Conservation (phyloP, 2,113 vertebrate genomes). For the Paramisgurnus dabryanus region DNA sequence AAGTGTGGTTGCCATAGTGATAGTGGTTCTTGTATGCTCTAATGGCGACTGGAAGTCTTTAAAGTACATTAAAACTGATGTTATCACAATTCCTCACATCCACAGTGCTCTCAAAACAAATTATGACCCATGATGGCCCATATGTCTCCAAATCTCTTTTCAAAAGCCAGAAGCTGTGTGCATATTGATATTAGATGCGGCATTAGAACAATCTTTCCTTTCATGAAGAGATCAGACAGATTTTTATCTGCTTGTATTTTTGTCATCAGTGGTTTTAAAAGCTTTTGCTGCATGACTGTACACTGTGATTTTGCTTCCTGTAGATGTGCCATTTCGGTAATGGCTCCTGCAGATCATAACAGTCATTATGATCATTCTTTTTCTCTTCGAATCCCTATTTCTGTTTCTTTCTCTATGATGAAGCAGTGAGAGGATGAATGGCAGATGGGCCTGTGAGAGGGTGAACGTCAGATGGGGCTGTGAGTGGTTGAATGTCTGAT, state of each 20-base stretch:
- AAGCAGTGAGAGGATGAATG: too few relatives aligned
- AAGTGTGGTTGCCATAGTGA: slow-evolving; percentile 19
- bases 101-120: slow-evolving; percentile 12
- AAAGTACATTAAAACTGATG: slow-evolving; percentile 31
- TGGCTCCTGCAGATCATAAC: slow-evolving; percentile 27
- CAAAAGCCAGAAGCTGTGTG: slow-evolving; percentile 29
- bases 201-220: slow-evolving; percentile 18
- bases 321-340: slow-evolving; percentile 26
- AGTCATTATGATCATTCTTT: slow-evolving; percentile 20
- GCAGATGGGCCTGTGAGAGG: too few relatives aligned
- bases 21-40: slow-evolving; percentile 16
- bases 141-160: slow-evolving; percentile 40
- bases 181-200: slow-evolving; percentile 34
- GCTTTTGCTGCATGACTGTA: slow-evolving; percentile 26
- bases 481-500: too few relatives aligned
- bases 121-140: slow-evolving; percentile 32
- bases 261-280: slow-evolving; percentile 40
- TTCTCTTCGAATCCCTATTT: neutral
- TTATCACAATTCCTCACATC: slow-evolving; percentile 40
- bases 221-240: slow-evolving; percentile 6
- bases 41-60: slow-evolving; percentile 31
- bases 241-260: slow-evolving; percentile 31
- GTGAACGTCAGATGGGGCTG: too few relatives aligned
- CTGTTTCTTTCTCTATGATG: neutral
- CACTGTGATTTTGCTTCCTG: slow-evolving; percentile 1